A percentile compares a stretch with the other conserved stretches of the same genome.
Conservation (phyloP, 2,888 invertebrate genomes). For the Agriotes lineatus region DNA sequence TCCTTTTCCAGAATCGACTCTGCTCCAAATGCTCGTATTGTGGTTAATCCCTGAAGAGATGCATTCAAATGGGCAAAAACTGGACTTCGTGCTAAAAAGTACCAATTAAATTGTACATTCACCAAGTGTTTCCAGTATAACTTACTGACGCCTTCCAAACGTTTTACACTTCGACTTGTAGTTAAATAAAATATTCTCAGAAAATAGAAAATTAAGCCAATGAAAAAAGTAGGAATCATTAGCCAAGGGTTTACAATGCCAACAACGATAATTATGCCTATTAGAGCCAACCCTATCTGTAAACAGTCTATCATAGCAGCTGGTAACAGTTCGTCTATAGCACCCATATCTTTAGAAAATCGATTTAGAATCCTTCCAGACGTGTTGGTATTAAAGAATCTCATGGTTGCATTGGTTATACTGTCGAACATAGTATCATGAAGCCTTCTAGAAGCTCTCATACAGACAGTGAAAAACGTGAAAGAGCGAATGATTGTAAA, state of each 20-base stretch:
- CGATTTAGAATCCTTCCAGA: slow-evolving; percentile 86
- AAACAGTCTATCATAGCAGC: slow-evolving; percentile 73
- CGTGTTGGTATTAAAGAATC: slow-evolving; percentile 91
- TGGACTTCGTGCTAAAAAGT: slow-evolving; percentile 60
- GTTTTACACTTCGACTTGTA: slow-evolving; percentile 85
- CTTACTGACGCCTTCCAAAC: slow-evolving; percentile 75
- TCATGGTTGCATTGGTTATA: slow-evolving; percentile 84
- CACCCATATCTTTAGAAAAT: slow-evolving; percentile 90
- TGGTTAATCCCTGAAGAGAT: slow-evolving; percentile 61
- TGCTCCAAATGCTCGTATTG: slow-evolving; percentile 59
- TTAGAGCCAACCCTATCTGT: slow-evolving; percentile 82
- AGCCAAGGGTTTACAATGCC: slow-evolving; percentile 81
- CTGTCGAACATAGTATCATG: slow-evolving; percentile 89
- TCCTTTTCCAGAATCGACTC: slow-evolving; percentile 57
- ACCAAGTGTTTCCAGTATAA: no score
- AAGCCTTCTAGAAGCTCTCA: slow-evolving; percentile 81
- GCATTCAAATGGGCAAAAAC: slow-evolving; percentile 62
- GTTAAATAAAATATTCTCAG: slow-evolving; percentile 82
- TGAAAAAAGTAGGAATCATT: slow-evolving; percentile 77
- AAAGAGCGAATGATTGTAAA: slow-evolving; percentile 71
- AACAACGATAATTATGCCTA: slow-evolving; percentile 86
- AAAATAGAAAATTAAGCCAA: slow-evolving; percentile 80
- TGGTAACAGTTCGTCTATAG: slow-evolving; percentile 75
- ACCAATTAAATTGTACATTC: no score
- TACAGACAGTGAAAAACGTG: slow-evolving; percentile 76